Evolutionary conservation across 1,140 invertebrate genomes (phyloP).

Genomic region (Drosophila ananassae): DNA sequence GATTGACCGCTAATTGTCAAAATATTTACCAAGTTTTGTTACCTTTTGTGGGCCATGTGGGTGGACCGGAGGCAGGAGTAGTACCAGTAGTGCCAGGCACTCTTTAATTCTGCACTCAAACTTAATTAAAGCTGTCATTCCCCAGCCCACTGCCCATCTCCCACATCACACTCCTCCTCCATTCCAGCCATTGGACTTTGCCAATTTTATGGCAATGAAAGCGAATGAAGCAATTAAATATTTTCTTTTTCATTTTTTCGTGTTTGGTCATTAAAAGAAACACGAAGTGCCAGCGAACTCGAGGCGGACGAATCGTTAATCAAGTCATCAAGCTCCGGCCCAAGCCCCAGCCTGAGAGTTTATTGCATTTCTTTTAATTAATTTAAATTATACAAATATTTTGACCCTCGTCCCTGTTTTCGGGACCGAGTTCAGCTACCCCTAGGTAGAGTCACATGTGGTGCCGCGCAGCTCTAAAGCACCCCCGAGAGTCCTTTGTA

Average conservation of each 20-base stretch:
- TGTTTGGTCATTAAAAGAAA: slow-evolving; percentile 65
- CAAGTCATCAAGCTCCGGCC: slow-evolving; percentile 60
- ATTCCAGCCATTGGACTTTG: slow-evolving; percentile 11
- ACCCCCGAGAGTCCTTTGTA: slow-evolving; percentile 32
- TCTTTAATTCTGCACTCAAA: slow-evolving; percentile 66
- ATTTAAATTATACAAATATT: slow-evolving; percentile 73
- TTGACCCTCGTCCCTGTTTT: slow-evolving; percentile 12
- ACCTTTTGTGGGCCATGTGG: slow-evolving; percentile 15
- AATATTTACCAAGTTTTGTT: slow-evolving; percentile 76
- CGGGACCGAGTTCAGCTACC: slow-evolving; percentile 24
- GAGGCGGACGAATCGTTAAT: slow-evolving; percentile 59
- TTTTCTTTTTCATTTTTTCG: slow-evolving; percentile 39
- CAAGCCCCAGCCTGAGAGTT: slow-evolving; percentile 30
- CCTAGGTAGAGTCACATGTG: slow-evolving; percentile 7
- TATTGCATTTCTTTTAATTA: slow-evolving; percentile 80
- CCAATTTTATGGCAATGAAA: slow-evolving; percentile 40
- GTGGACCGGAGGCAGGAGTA: neutral
- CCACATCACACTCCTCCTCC: no score
- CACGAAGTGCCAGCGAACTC: slow-evolving; percentile 67
- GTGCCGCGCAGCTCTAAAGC: slow-evolving; percentile 12
- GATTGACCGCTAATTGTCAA: slow-evolving; percentile 83
- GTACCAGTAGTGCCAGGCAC: neutral
- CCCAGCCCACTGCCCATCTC: neutral
- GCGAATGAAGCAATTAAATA: slow-evolving; percentile 65
- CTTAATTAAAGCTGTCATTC: slow-evolving; percentile 59